Percentiles rank a stretch among this genome's conserved stretches.
Conservation (phyloP, 1,140 invertebrate genomes). For the Rhizoglyphus robini region DNA sequence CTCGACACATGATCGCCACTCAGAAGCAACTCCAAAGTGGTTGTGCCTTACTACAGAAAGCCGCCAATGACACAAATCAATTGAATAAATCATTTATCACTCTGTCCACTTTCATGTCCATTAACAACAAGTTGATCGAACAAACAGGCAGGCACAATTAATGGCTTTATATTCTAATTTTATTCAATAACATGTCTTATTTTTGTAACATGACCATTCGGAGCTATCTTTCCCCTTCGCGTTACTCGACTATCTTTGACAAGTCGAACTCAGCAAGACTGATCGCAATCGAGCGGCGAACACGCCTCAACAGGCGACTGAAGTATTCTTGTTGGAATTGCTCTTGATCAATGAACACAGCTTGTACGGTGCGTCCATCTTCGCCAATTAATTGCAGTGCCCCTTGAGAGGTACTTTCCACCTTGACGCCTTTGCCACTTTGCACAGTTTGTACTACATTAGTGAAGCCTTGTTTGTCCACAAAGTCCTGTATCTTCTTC, state of each 20-base stretch:
- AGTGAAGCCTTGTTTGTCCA: neutral
- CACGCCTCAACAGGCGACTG: neutral
- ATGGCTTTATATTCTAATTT: neutral
- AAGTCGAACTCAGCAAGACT: neutral
- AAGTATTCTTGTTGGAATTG: neutral
- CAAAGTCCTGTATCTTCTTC: neutral
- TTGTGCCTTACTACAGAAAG: neutral
- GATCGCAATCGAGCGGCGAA: neutral
- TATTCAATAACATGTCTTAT: neutral
- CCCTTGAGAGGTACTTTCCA: neutral
- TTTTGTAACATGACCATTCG: neutral
- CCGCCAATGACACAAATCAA: constrained; percentile 7
- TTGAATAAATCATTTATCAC: neutral
- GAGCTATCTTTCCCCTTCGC: neutral
- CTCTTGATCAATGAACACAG: neutral
- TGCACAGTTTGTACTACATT: no score
- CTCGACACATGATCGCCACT: neutral
- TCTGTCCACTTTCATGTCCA: neutral
- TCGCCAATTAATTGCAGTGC: neutral
- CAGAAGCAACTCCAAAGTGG: neutral
- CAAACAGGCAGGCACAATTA: neutral
- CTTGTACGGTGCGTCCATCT: neutral
- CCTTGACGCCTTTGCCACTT: no score
- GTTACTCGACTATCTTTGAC: neutral
- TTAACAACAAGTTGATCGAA: neutral